Base-by-base conservation (phyloP, 2,888 invertebrate species). In the Euclidia mi region DNA sequence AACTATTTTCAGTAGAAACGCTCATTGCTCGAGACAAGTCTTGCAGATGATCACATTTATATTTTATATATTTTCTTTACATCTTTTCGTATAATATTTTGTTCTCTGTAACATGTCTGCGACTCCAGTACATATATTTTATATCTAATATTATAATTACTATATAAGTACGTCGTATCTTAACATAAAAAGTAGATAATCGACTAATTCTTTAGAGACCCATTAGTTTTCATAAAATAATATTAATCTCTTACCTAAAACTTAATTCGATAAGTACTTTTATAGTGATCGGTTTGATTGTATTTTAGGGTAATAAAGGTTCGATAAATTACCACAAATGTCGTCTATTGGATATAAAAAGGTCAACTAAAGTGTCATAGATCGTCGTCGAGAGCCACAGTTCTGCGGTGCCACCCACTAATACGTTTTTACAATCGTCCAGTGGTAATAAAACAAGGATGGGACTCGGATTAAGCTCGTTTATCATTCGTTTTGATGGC, bases 401-500 rank as follows among this genome's bases (percentile, higher is more conserved):
- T 65, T 70, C 70, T 75, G 65, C 63, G 69, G 67, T 61, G 29
- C 80, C 84, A 82, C 85, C 89, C 87, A 88, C 92, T 92, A 93
- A 93, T 94, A 93, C 92, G 92, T 93, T 93, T 93, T 93, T 94
- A 94, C 93, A 94, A 93, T 94, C 92, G 92, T 85, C 89, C 88
- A 81, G 76, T 76, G 88, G 92, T 89, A 93, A 94, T 94, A 94
- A 94, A 94, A 93, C 93, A 91, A 89, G 90, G 92, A 93, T 90
- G 87, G 91, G 87, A 83, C 88, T 85, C 80, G 91, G 92, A 93
- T 94, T 94, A 93, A 91, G 91, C 89, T 93, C 94, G 91, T 94
- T 92, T 92, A 94, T 94, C 94, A 94, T 93, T 92, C 92, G 91
- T 91, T 91, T 89, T 93, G 93, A 94, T 93, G 89, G 92, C 92